Evolutionary conservation across 2,888 invertebrate species (phyloP).

Genomic region (Lordiphosa fenestrarum): DNA sequence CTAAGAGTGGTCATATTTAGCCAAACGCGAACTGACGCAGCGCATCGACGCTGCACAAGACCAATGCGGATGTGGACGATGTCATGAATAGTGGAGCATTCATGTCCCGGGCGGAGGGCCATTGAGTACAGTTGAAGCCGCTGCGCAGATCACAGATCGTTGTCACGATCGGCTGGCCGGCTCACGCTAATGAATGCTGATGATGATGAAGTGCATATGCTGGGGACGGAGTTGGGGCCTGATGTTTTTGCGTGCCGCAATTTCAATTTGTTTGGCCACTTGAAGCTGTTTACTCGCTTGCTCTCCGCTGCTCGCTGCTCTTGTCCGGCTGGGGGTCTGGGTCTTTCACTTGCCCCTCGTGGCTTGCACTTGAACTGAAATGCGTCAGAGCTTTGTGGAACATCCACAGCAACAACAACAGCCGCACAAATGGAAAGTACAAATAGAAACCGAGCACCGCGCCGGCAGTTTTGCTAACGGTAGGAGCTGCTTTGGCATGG

Average conservation of each 20-base stretch:
- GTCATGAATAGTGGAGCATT: slow-evolving; percentile 12
- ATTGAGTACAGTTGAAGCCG: slow-evolving; percentile 6
- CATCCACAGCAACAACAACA: slow-evolving; percentile 17
- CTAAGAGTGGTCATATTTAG: too few relatives aligned
- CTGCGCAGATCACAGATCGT: slow-evolving; percentile 43
- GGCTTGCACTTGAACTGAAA: slow-evolving; percentile 66
- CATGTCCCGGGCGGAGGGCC: slow-evolving; percentile 2
- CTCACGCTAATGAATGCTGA: slow-evolving; percentile 71
- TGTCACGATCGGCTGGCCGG: slow-evolving; percentile 64
- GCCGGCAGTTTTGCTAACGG: slow-evolving; percentile 16
- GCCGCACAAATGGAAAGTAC: slow-evolving; percentile 67
- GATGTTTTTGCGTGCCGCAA: slow-evolving; percentile 71
- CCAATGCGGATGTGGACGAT: slow-evolving; percentile 7
- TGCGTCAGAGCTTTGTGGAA: slow-evolving; percentile 51
- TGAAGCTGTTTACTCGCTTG: slow-evolving; percentile 37
- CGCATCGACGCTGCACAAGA: not conserved
- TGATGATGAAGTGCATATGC: slow-evolving; percentile 57
- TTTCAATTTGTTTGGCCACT: slow-evolving; percentile 71
- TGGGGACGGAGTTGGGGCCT: slow-evolving; percentile 28
- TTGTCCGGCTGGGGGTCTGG: not conserved
- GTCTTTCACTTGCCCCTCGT: slow-evolving; percentile 13
- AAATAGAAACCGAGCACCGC: slow-evolving; percentile 64
- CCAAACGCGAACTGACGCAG: too few relatives aligned
- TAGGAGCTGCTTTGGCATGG: slow-evolving; percentile 20
- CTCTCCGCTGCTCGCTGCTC: slow-evolving; percentile 1